phyloP scores from a whole-genome alignment of 2,888 invertebrate species.

The Uropetala carovei region DNA sequence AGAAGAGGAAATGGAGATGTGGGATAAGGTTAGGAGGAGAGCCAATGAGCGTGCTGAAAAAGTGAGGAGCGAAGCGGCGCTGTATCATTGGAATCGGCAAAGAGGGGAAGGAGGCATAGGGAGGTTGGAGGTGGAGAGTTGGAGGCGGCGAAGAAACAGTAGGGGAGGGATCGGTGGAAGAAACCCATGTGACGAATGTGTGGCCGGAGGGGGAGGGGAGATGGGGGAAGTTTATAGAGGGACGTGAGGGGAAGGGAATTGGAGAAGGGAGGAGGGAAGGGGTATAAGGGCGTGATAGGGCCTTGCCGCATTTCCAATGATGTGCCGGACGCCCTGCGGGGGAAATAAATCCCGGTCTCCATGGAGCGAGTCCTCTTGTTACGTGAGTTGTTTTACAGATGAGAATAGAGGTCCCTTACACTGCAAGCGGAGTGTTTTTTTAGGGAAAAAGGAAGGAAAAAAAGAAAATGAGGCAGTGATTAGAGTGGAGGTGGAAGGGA shows the following conservation, averaged over 20 bases:
- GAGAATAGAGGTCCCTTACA: slow-evolving; percentile 23
- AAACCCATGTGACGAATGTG: slow-evolving; percentile 14
- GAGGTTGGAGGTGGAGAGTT: neutral
- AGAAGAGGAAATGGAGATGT: neutral
- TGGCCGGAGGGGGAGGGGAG: slow-evolving; percentile 10
- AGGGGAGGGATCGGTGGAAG: neutral
- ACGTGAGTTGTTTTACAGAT: slow-evolving; percentile 64
- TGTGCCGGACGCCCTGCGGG: slow-evolving; percentile 62
- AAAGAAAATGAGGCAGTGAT: slow-evolving; percentile 26
- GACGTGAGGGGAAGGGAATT: neutral
- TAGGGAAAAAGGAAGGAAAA: neutral
- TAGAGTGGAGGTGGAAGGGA: slow-evolving; percentile 39
- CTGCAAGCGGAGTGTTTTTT: slow-evolving; percentile 12
- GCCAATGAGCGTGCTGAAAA: slow-evolving; percentile 37
- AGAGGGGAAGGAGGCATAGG: neutral
- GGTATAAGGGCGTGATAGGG: slow-evolving; percentile 56
- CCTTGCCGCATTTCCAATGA: slow-evolving; percentile 60
- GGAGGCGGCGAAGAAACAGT: neutral
- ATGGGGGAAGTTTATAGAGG: neutral
- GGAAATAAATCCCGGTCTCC: slow-evolving; percentile 62
- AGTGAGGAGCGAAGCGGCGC: slow-evolving; percentile 2
- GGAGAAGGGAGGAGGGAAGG: neutral
- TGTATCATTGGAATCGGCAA: slow-evolving; percentile 46
- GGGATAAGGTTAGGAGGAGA: slow-evolving; percentile 12
- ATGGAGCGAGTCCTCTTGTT: slow-evolving; percentile 60